Evolutionary conservation across 1,140 invertebrate genomes (phyloP).

Genomic region (Gyrodactylus bullatarudis): DNA sequence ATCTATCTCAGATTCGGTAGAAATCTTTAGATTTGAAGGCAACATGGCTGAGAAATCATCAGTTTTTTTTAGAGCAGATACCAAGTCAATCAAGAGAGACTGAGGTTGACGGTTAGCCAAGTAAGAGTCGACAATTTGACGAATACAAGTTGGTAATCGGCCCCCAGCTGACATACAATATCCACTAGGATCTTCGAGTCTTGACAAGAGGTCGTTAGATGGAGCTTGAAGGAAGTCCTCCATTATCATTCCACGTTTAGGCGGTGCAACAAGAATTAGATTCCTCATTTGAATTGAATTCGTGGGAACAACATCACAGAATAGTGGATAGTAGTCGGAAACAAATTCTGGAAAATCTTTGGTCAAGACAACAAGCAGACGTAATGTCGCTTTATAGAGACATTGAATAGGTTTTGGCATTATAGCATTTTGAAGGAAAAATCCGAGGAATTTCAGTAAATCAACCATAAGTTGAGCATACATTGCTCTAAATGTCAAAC

Average conservation of each 20-base stretch:
- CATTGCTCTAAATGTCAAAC: slow-evolving; percentile 18
- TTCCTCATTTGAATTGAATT: slow-evolving; percentile 98
- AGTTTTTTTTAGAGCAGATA: not conserved
- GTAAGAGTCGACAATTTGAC: slow-evolving; percentile 30
- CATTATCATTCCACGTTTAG: slow-evolving; percentile 15
- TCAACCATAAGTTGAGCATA: slow-evolving; percentile 54
- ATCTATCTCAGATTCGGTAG: not conserved
- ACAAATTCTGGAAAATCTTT: slow-evolving; percentile 97
- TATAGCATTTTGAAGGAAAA: slow-evolving; percentile 77
- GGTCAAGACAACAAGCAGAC: slow-evolving; percentile 65
- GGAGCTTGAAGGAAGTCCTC: not conserved
- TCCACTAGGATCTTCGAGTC: slow-evolving; percentile 1
- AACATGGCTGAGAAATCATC: not conserved
- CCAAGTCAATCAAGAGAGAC: not conserved
- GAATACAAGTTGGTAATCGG: not conserved
- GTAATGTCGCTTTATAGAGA: slow-evolving; percentile 70
- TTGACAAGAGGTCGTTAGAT: not conserved
- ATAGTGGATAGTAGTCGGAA: slow-evolving; percentile 93
- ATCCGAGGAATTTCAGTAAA: slow-evolving; percentile 73
- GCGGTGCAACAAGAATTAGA: slow-evolving; percentile 77
- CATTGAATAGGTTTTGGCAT: slow-evolving; percentile 58
- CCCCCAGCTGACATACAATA: slow-evolving; percentile 4
- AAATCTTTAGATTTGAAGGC: not conserved
- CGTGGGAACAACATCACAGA: slow-evolving; percentile 89
- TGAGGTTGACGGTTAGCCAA: slow-evolving; percentile 51